Percentiles rank a stretch among this genome's conserved stretches.
These are phyloP conservation scores for Zygaena filipendulae DNA, from an alignment of 2,888 invertebrate genomes.

Conservation along the genomic window DNA sequence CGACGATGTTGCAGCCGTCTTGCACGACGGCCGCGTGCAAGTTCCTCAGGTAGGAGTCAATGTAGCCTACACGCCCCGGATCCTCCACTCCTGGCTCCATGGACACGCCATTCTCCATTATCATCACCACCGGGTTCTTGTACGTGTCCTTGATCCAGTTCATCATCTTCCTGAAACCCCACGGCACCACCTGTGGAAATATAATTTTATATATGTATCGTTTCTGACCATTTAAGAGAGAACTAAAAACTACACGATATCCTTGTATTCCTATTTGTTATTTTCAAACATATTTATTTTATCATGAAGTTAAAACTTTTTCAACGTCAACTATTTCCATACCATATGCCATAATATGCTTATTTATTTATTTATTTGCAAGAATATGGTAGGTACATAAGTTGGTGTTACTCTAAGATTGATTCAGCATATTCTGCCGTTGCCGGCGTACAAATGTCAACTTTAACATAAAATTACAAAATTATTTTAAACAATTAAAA, in stretches of 20 bases:
- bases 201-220: background rate
- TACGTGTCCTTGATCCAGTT: constrained; percentile 72
- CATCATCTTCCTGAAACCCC: constrained; percentile 72
- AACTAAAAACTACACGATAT: background rate
- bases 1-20: constrained; percentile 70
- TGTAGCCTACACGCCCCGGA: constrained; percentile 58
- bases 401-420: too few relatives aligned
- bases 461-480: too few relatives aligned
- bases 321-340: too few relatives aligned
- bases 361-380: too few relatives aligned
- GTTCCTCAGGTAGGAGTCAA: constrained; percentile 53
- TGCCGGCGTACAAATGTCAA: too few relatives aligned
- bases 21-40: constrained; percentile 53
- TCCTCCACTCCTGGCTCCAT: constrained; percentile 49
- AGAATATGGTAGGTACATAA: too few relatives aligned
- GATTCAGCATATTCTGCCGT: too few relatives aligned
- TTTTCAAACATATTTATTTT: too few relatives aligned
- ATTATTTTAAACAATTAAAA: too few relatives aligned
- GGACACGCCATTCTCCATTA: constrained; percentile 74
- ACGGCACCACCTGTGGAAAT: constrained; percentile 74
- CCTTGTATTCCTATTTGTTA: too few relatives aligned
- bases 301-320: too few relatives aligned
- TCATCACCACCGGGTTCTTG: constrained; percentile 63
- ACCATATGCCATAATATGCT: too few relatives aligned
- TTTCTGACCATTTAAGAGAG: background rate